phyloP scores from a whole-genome alignment of 2,888 invertebrate genomes.

The Orthosia incerta region DNA sequence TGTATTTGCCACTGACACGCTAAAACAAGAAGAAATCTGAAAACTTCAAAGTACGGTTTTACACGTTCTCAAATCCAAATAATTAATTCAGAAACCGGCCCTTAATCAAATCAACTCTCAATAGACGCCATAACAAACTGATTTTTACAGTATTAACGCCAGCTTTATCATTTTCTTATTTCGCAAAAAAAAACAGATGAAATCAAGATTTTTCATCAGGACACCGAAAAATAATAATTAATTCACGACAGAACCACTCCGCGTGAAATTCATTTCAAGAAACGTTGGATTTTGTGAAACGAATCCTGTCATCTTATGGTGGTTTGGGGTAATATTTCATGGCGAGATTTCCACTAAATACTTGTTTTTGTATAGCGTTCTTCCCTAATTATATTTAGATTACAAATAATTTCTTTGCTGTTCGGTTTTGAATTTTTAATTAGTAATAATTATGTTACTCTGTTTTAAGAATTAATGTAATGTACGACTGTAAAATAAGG shows the following conservation, averaged over 20 bases:
- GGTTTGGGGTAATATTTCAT: constrained; percentile 39
- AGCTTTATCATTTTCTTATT: no score
- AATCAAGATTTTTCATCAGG: constrained; percentile 59
- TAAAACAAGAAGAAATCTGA: no score
- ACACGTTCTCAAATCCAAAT: no score
- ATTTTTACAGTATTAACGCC: no score
- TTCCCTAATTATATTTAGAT: neutral
- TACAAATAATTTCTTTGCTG: no score
- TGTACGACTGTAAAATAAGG: no score
- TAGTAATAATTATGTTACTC: no score
- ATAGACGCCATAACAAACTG: neutral
- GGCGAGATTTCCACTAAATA: neutral
- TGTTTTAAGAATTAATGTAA: no score
- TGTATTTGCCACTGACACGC: no score
- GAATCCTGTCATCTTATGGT: constrained; percentile 38
- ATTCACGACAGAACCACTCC: constrained; percentile 67
- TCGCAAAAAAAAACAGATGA: constrained; percentile 29
- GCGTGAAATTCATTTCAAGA: constrained; percentile 67
- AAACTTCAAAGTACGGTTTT: no score
- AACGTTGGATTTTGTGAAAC: constrained; percentile 51
- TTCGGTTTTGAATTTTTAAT: no score
- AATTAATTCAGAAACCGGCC: no score
- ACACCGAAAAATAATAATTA: constrained; percentile 62
- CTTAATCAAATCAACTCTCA: neutral
- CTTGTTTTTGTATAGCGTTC: constrained; percentile 13